phyloP scores from a whole-genome alignment of 2,888 invertebrate species.

The Notodonta ziczac region DNA sequence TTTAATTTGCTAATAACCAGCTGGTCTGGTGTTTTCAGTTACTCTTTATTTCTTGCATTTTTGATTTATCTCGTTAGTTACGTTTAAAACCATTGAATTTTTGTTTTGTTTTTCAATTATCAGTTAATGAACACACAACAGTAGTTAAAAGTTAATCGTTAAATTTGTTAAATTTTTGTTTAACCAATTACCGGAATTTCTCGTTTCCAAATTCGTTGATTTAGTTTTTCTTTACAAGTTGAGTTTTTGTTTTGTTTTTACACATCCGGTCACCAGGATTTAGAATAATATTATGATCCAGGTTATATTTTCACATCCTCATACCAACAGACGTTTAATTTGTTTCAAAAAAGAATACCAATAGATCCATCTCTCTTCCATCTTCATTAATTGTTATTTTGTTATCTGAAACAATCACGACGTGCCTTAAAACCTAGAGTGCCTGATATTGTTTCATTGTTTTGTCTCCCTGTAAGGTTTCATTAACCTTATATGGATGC shows the following conservation, averaged over 20 bases:
- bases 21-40: constrained; percentile 32
- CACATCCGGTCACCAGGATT: background rate
- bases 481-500: constrained; percentile 54
- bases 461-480: constrained; percentile 59
- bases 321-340: too few relatives aligned
- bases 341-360: too few relatives aligned
- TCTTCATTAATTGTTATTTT: background rate
- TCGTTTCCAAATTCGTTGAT: constrained; percentile 15
- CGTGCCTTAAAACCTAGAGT: constrained; percentile 75
- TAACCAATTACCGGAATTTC: background rate
- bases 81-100: constrained; percentile 28
- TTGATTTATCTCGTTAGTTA: constrained; percentile 6
- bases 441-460: constrained; percentile 59
- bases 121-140: background rate
- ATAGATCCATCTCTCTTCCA: background rate
- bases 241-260: constrained; percentile 23
- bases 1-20: constrained; percentile 28
- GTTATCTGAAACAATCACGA: constrained; percentile 53
- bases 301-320: background rate
- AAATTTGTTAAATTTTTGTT: constrained; percentile 24
- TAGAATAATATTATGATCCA: background rate
- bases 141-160: constrained; percentile 15
- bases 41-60: background rate
- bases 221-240: constrained; percentile 12
- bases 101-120: constrained; percentile 16